Conservation (phyloP, 2,888 invertebrate species). For the Eudemis profundana region DNA sequence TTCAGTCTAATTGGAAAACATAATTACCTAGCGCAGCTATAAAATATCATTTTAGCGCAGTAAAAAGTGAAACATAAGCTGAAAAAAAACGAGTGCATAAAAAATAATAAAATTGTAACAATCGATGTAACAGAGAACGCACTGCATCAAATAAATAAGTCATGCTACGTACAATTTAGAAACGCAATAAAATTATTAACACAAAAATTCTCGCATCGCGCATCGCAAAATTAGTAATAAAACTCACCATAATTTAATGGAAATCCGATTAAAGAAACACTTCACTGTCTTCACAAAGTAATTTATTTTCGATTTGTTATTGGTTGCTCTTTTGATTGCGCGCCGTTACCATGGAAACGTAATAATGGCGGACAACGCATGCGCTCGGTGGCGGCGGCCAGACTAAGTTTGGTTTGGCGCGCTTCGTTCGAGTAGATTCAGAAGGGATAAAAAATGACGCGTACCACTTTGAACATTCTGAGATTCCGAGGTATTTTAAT, state of each 20-base stretch:
- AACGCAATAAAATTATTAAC: conserved; percentile 34
- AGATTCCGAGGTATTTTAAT: conserved; percentile 28
- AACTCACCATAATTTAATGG: conserved; percentile 20
- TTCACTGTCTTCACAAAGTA: conserved; percentile 11
- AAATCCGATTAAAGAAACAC: conserved; percentile 24
- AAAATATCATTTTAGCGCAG: too few relatives aligned
- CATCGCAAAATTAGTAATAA: not conserved
- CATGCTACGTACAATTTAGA: conserved; percentile 27
- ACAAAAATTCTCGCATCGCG: conserved; percentile 21
- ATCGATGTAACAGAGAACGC: conserved; percentile 16
- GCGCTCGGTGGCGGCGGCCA: conserved; percentile 27
- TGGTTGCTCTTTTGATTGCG: conserved; percentile 18
- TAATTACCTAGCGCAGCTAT: too few relatives aligned
- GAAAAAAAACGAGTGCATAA: not conserved
- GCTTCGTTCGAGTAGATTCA: conserved; percentile 23
- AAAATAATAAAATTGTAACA: conserved; percentile 11
- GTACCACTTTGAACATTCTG: conserved; percentile 29
- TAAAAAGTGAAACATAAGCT: not conserved
- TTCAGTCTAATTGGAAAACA: too few relatives aligned
- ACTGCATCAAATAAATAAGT: conserved; percentile 27
- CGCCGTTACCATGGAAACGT: conserved; percentile 38
- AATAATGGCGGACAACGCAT: conserved; percentile 41
- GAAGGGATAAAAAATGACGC: conserved; percentile 32
- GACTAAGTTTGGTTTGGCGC: conserved; percentile 33
- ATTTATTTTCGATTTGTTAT: conserved; percentile 12